These are phyloP conservation scores for Rhodeus uyekii DNA, from an alignment of 2,797 vertebrate species.

Conservation along the genomic window DNA sequence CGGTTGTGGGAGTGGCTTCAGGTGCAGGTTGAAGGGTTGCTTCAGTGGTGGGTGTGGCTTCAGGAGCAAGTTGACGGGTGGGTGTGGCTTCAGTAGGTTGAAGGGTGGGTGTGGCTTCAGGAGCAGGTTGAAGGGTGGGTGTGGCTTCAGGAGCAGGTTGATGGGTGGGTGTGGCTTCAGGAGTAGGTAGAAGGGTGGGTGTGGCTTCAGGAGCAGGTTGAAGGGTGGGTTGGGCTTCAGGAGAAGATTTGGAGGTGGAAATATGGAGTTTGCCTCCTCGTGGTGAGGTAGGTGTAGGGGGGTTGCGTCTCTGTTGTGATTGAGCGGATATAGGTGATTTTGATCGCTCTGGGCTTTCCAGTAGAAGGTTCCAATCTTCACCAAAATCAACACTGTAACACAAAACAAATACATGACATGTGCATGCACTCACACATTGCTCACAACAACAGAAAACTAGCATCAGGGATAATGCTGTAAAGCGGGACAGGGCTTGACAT, in stretches of 20 bases:
- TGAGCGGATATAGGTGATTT: too few relatives aligned
- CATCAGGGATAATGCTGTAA: background rate
- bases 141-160: background rate
- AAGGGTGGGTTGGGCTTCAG: background rate
- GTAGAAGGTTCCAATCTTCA: background rate
- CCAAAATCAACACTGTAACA: slow-evolving; percentile 32
- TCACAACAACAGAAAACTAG: background rate
- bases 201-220: background rate
- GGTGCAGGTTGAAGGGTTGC: background rate
- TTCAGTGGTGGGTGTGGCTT: background rate
- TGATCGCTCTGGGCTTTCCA: slow-evolving; percentile 16
- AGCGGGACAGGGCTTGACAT: background rate
- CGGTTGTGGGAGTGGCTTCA: background rate
- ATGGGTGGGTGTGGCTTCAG: background rate
- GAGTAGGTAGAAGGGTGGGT: background rate
- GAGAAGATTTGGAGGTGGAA: background rate
- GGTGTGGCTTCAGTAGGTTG: background rate
- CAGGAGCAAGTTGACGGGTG: background rate
- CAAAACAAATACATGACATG: background rate
- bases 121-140: background rate
- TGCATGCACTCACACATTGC: background rate
- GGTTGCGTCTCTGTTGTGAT: background rate
- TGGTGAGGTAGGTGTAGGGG: background rate
- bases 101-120: background rate
- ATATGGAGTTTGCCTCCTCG: background rate